Evolutionary conservation across 2,888 invertebrate genomes (phyloP).

Genomic region (Eretmocerus hayati): DNA sequence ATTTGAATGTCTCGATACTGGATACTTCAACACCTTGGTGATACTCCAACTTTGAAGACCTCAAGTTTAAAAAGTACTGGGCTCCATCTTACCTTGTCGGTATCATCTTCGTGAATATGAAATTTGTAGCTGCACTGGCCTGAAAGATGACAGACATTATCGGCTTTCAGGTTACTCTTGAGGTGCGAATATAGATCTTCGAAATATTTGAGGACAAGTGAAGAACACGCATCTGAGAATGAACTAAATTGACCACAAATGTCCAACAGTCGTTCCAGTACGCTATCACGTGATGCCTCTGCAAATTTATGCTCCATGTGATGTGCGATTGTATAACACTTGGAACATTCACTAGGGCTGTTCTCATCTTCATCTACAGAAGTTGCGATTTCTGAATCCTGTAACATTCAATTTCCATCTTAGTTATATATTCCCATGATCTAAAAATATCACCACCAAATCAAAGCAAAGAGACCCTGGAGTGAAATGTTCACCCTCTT

Average conservation of each 20-base stretch:
- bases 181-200: slow-evolving; percentile 62
- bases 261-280: slow-evolving; percentile 40
- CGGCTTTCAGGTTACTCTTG: slow-evolving; percentile 55
- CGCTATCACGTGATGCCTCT: slow-evolving; percentile 28
- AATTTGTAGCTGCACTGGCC: slow-evolving; percentile 66
- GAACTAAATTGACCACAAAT: slow-evolving; percentile 65
- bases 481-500: too few species aligned
- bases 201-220: slow-evolving; percentile 66
- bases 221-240: slow-evolving; percentile 73
- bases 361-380: slow-evolving; percentile 37
- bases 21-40: too few species aligned
- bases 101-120: slow-evolving; percentile 56
- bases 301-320: slow-evolving; percentile 39
- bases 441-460: too few species aligned
- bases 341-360: slow-evolving; percentile 39
- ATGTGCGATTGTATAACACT: slow-evolving; percentile 38
- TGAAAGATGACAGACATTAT: slow-evolving; percentile 66
- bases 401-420: too few species aligned
- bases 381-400: slow-evolving; percentile 9
- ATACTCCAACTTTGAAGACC: too few species aligned
- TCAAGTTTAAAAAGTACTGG: too few species aligned
- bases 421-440: too few species aligned
- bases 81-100: slow-evolving; percentile 49
- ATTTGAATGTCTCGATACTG: too few species aligned
- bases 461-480: too few species aligned